Conservation (phyloP, 2,797 vertebrate species). For the Ciconia nigra region DNA sequence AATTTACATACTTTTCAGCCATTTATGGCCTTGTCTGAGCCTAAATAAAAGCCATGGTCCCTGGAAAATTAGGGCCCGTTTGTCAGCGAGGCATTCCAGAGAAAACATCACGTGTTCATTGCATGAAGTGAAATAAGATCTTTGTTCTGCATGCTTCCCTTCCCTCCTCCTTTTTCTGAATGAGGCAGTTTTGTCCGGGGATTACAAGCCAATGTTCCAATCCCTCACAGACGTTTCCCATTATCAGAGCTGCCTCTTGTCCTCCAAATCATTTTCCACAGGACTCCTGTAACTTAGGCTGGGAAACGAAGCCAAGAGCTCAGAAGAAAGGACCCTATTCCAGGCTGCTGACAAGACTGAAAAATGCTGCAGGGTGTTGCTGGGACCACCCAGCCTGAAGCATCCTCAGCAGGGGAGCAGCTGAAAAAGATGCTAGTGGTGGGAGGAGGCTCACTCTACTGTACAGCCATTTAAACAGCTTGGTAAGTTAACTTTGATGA, state of each 20-base stretch:
- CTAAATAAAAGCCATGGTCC: constrained; percentile 1
- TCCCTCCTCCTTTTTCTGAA: constrained; percentile 11
- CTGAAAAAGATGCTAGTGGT: neutral
- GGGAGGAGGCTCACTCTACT: neutral
- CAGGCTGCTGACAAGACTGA: constrained; percentile 48
- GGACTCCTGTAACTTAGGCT: constrained; percentile 33
- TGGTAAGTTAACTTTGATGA: constrained; percentile 29
- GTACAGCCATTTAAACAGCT: neutral
- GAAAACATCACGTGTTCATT: constrained; percentile 50
- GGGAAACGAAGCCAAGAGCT: neutral
- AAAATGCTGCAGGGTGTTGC: constrained; percentile 18
- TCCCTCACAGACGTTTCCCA: constrained; percentile 57
- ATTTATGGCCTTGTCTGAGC: constrained; percentile 18
- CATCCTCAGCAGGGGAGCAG: neutral
- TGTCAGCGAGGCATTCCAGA: constrained; percentile 42
- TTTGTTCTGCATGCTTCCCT: constrained; percentile 24
- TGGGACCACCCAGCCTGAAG: constrained; percentile 51
- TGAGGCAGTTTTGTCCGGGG: constrained; percentile 48
- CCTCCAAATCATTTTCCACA: constrained; percentile 56
- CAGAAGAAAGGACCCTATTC: constrained; percentile 37
- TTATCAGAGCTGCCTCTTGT: constrained; percentile 62
- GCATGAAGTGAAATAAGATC: constrained; percentile 53
- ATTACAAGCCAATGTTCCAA: constrained; percentile 56
- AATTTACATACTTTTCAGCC: constrained; percentile 13
- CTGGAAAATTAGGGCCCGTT: constrained; percentile 31